Conservation (phyloP, 2,888 invertebrate species). For the Agriopis leucophaearia region DNA sequence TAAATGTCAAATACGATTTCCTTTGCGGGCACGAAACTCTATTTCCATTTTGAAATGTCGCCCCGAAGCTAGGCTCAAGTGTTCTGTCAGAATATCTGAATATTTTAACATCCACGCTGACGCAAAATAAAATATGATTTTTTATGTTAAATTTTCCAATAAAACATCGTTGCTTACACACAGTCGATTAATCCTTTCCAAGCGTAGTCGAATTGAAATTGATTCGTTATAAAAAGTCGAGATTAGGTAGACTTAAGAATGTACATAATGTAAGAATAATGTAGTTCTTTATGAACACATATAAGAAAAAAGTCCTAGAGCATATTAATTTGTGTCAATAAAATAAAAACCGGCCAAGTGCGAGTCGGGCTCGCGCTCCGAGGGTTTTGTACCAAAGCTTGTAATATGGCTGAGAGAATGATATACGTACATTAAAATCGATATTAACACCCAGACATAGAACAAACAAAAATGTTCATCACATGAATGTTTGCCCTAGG, state of each 20-base stretch:
- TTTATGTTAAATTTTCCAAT: conserved; percentile 51
- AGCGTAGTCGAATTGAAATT: conserved; percentile 22
- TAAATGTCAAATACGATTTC: conserved; percentile 78
- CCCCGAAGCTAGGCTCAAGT: conserved; percentile 74
- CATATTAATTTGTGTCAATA: no score
- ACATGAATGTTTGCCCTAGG: no score
- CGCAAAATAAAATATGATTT: conserved; percentile 72
- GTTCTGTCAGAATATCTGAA: conserved; percentile 81
- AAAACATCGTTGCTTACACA: conserved; percentile 32
- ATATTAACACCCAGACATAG: no score
- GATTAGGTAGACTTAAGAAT: not conserved
- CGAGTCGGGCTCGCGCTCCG: no score
- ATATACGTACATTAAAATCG: no score
- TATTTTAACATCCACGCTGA: conserved; percentile 74
- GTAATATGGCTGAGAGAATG: no score
- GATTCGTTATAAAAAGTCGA: not conserved
- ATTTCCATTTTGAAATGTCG: conserved; percentile 81
- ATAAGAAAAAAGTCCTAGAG: no score
- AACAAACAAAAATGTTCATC: no score
- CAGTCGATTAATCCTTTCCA: conserved; percentile 43
- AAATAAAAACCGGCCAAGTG: no score
- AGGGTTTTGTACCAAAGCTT: no score
- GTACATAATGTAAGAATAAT: no score
- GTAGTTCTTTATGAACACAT: no score
- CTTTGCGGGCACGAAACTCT: conserved; percentile 74